Conservation (phyloP, 2,888 invertebrate genomes). For the Drosophila pullipes region DNA sequence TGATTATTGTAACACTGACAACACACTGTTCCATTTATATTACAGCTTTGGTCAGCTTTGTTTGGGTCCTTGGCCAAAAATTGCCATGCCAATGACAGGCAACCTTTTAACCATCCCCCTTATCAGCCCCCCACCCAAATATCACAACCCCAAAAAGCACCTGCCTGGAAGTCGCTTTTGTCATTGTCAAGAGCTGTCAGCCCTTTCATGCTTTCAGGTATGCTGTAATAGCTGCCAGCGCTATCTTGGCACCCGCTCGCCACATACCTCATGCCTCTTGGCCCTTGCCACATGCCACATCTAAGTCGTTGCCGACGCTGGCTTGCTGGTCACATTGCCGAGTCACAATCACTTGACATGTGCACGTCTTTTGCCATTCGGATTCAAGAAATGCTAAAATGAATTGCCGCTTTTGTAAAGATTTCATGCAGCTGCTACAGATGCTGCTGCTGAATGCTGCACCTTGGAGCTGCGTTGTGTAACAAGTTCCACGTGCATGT, state of each 20-base stretch:
- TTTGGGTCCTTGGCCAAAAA: conserved; percentile 21
- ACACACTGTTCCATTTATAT: conserved; percentile 48
- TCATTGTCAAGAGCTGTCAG: conserved; percentile 61
- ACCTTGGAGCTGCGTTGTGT: conserved; percentile 51
- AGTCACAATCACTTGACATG: conserved; percentile 69
- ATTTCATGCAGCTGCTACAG: conserved; percentile 67
- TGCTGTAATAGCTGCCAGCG: conserved; percentile 46
- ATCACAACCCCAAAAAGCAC: not conserved
- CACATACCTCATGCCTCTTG: conserved; percentile 3
- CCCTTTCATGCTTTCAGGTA: conserved; percentile 53
- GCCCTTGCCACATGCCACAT: not conserved
- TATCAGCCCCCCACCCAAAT: not conserved
- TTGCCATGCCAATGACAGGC: conserved; percentile 13
- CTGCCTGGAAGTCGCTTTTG: conserved; percentile 43
- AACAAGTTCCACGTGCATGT: conserved; percentile 81
- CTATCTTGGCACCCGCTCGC: conserved; percentile 47
- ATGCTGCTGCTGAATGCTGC: conserved; percentile 31
- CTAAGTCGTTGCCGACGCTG: not conserved
- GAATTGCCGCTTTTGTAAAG: conserved; percentile 79
- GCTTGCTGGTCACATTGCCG: conserved; percentile 18
- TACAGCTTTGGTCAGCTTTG: conserved; percentile 58
- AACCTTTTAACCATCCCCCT: conserved; percentile 3
- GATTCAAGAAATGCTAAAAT: conserved; percentile 73
- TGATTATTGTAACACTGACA: conserved; percentile 24
- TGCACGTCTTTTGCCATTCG: conserved; percentile 67